These are phyloP conservation scores for Gallinago nigripennis DNA, from an alignment of 2,797 vertebrate species.

Conservation along the genomic window DNA sequence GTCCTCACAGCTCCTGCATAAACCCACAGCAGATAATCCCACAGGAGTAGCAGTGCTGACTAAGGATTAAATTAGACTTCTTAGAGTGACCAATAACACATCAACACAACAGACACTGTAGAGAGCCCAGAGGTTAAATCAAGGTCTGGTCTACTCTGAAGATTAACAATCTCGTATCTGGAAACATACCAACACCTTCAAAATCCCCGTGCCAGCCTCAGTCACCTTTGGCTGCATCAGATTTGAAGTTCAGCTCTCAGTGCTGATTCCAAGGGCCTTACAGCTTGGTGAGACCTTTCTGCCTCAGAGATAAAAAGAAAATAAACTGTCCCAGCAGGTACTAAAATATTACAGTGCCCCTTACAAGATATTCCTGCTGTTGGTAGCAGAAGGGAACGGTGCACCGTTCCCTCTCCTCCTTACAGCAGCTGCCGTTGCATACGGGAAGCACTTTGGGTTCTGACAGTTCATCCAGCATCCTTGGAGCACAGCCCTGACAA, in stretches of 20 bases:
- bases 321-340: not conserved
- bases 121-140: not conserved
- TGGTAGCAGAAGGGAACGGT: not conserved
- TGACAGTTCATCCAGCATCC: not conserved
- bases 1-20: not conserved
- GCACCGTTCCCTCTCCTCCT: not conserved
- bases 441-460: not conserved
- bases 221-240: not conserved
- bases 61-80: constrained; percentile 4
- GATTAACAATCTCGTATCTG: not conserved
- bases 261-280: not conserved
- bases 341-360: not conserved
- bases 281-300: not conserved
- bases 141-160: not conserved
- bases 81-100: not conserved
- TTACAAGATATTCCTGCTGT: not conserved
- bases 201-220: not conserved
- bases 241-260: not conserved
- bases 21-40: not conserved
- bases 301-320: not conserved
- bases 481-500: not conserved
- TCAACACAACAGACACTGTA: not conserved
- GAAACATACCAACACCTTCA: not conserved
- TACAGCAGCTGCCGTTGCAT: not conserved
- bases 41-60: not conserved